Conservation (phyloP, 2,888 invertebrate genomes). For the Panopea generosa region DNA sequence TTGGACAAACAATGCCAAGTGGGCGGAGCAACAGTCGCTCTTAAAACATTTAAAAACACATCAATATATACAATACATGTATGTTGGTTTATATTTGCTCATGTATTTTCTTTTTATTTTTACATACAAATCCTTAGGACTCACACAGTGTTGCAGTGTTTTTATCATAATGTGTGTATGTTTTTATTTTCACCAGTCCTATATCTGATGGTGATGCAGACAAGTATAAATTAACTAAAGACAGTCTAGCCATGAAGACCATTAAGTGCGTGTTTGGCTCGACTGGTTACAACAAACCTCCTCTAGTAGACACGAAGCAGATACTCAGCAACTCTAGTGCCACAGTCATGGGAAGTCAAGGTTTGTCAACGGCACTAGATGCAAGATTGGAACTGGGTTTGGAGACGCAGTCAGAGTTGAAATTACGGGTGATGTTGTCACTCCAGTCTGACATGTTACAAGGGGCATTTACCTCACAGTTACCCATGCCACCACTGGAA, state of each 20-base stretch:
- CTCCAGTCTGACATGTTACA: slow-evolving; percentile 89
- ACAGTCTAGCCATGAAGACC: slow-evolving; percentile 30
- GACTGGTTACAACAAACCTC: slow-evolving; percentile 48
- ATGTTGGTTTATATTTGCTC: no score
- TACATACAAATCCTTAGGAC: no score
- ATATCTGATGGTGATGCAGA: slow-evolving; percentile 23
- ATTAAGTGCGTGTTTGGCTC: slow-evolving; percentile 53
- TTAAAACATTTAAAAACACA: no score
- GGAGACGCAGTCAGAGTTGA: slow-evolving; percentile 91
- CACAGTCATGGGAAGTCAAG: slow-evolving; percentile 60
- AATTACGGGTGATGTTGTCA: slow-evolving; percentile 89
- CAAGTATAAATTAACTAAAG: slow-evolving; percentile 32
- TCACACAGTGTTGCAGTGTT: no score
- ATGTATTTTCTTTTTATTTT: no score
- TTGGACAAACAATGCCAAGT: no score
- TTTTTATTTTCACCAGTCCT: slow-evolving; percentile 6
- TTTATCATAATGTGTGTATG: not conserved
- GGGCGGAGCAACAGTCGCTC: no score
- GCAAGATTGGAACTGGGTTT: slow-evolving; percentile 92
- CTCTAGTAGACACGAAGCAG: slow-evolving; percentile 23
- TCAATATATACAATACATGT: no score
- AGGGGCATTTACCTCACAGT: slow-evolving; percentile 86
- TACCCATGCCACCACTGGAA: slow-evolving; percentile 73
- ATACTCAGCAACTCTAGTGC: slow-evolving; percentile 9
- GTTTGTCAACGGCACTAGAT: slow-evolving; percentile 89